phyloP scores from a whole-genome alignment of 2,888 invertebrate genomes.

The Bursaphelenchus okinawaensis region DNA sequence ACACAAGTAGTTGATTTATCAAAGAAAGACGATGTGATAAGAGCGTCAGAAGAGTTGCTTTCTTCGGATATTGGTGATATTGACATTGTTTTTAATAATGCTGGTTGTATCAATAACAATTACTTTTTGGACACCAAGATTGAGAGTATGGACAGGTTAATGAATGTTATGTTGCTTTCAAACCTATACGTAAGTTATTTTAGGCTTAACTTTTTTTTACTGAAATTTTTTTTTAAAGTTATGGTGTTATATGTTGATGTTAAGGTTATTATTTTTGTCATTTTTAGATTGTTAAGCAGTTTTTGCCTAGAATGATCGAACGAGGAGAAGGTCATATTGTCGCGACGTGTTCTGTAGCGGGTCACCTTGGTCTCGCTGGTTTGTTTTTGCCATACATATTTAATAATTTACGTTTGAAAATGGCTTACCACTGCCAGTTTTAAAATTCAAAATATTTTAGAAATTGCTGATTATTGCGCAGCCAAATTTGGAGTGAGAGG shows the following conservation, averaged over 20 bases:
- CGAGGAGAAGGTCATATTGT: slow-evolving; percentile 82
- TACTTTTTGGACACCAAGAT: slow-evolving; percentile 75
- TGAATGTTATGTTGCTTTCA: slow-evolving; percentile 87
- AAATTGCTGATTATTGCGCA: slow-evolving; percentile 73
- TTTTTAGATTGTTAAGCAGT: slow-evolving; percentile 74
- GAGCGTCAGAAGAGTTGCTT: not conserved
- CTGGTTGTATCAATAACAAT: slow-evolving; percentile 78
- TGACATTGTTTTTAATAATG: slow-evolving; percentile 79
- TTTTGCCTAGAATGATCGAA: slow-evolving; percentile 80
- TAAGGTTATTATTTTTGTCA: too few species aligned
- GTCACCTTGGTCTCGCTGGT: slow-evolving; percentile 65
- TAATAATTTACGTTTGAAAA: too few species aligned
- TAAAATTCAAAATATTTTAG: too few species aligned
- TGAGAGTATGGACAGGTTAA: slow-evolving; percentile 74
- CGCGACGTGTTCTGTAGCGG: slow-evolving; percentile 83
- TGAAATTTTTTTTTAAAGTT: too few species aligned
- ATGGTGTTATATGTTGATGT: too few species aligned
- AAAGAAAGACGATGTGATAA: not conserved
- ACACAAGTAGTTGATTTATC: not conserved
- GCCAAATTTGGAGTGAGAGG: slow-evolving; percentile 88
- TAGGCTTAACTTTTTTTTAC: too few species aligned
- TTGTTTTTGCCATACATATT: too few species aligned
- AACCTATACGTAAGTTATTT: slow-evolving; percentile 49
- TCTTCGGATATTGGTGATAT: slow-evolving; percentile 71
- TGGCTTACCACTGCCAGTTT: too few species aligned